Base-by-base conservation (phyloP, 2,113 vertebrate species). In the Periophthalmus modestus region DNA sequence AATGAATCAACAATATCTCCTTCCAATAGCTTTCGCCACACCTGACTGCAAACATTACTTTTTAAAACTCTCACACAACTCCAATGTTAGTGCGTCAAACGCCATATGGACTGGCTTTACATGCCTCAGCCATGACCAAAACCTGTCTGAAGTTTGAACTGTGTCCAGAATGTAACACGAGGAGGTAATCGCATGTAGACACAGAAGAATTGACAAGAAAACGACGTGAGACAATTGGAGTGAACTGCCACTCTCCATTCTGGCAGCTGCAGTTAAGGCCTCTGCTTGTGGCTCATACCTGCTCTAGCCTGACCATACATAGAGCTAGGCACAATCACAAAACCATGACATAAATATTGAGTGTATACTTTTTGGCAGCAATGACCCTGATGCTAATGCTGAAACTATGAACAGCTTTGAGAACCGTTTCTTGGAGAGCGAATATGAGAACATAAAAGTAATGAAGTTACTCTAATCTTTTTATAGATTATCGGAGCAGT, bases 291-390 rank as follows among this genome's bases (percentile, higher is more conserved):
- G 85, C 72, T 62, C 84, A 88, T 88, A 89, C 78, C 84, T 85
- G 80, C 75, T 46, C n/a, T 48, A 70, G 73, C 78, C 82, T 92
- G 90, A 90, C 92, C 92, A 92, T 92, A 94, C 89, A 93, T 92
- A 93, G 91, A 89, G 80, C 90, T 75, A 79, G 78, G 57, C 87
- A 71, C 80, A 83, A 85, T 81, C 79, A 78, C 66, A 70, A 83
- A 72, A 86, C 80, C 58, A 6, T 16, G 75, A 82, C 78, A 84
- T 88, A 89, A 93, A 92, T 86, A 86, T 66, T 83, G 73, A 82
- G 78, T 33, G 88, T 78, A 90, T 84, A 91, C 77, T 5, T 81
- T 86, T 87, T 91, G 90, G 87, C 87, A 91, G 82, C 82, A 68
- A 52, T 39, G 80, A 39, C 84, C 79, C 85, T 91, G 87, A 90